Conservation (phyloP, 1,140 invertebrate species). For the Megalonaias nervosa region DNA sequence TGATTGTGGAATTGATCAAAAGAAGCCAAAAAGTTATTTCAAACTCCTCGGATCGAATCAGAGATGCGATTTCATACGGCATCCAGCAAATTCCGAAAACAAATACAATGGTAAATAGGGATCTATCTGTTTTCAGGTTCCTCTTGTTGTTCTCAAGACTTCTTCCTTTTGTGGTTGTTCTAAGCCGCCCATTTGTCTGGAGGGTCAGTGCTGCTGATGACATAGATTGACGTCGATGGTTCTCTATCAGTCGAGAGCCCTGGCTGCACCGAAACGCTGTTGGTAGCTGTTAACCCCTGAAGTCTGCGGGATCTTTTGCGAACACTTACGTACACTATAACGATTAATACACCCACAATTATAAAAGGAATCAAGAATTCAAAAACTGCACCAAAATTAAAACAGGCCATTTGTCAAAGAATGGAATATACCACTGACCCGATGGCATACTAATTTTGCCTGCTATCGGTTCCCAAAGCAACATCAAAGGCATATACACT, state of each 20-base stretch:
- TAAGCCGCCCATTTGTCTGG: no score
- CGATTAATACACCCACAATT: slow-evolving; percentile 39
- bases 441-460: slow-evolving; percentile 35
- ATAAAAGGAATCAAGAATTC: slow-evolving; percentile 55
- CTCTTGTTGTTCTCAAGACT: no score
- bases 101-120: no score
- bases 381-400: slow-evolving; percentile 39
- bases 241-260: background rate
- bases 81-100: no score
- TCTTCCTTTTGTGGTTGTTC: no score
- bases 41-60: no score
- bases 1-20: no score
- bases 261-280: background rate
- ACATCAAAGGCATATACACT: slow-evolving; percentile 46
- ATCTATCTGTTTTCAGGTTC: no score
- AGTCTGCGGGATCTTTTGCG: slow-evolving; percentile 30
- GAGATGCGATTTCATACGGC: no score
- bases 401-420: slow-evolving; percentile 40
- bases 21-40: no score
- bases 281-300: background rate
- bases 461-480: slow-evolving; percentile 48
- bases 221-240: background rate
- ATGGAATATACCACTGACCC: slow-evolving; percentile 47
- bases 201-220: no score
- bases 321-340: slow-evolving; percentile 48